phyloP scores from a whole-genome alignment of 2,113 vertebrate genomes.

The Cairina moschata region DNA sequence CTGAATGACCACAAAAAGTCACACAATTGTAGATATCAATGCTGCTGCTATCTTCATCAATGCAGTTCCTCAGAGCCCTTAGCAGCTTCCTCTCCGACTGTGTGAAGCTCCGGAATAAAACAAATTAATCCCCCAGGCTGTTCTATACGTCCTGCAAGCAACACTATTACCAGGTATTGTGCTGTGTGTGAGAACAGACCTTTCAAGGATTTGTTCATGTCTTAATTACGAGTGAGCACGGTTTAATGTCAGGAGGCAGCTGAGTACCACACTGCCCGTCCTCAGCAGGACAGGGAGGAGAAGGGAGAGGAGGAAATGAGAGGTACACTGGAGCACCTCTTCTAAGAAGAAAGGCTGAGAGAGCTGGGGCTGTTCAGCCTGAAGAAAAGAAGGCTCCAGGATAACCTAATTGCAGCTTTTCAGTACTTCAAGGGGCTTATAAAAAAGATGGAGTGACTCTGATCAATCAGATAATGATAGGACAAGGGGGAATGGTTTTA shows the following conservation, averaged over 20 bases:
- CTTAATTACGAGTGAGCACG: fast-evolving
- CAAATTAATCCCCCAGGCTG: fast-evolving
- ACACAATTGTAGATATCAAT: fast-evolving
- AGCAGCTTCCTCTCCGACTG: not conserved
- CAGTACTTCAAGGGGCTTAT: too few species aligned
- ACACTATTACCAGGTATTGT: fast-evolving
- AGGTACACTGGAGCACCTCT: too few species aligned
- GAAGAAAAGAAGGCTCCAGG: too few species aligned
- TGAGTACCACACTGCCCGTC: not conserved
- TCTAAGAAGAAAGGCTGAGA: too few species aligned
- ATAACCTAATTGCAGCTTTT: too few species aligned
- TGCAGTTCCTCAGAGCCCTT: fast-evolving
- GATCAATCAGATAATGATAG: too few species aligned
- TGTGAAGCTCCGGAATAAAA: not conserved
- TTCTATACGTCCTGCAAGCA: fast-evolving
- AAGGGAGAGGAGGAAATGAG: not conserved
- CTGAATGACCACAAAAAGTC: fast-evolving
- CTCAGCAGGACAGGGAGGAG: not conserved
- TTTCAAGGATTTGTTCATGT: fast-evolving
- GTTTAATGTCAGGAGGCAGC: not conserved
- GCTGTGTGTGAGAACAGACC: not conserved
- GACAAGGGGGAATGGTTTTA: too few species aligned
- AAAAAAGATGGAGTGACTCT: too few species aligned
- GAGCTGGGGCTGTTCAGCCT: too few species aligned
- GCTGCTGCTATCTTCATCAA: fast-evolving